Evolutionary conservation across 1,140 invertebrate genomes (phyloP), one percentile per base, ranked within the genome.

Genomic region (Pemphigus obesinymphae): DNA sequence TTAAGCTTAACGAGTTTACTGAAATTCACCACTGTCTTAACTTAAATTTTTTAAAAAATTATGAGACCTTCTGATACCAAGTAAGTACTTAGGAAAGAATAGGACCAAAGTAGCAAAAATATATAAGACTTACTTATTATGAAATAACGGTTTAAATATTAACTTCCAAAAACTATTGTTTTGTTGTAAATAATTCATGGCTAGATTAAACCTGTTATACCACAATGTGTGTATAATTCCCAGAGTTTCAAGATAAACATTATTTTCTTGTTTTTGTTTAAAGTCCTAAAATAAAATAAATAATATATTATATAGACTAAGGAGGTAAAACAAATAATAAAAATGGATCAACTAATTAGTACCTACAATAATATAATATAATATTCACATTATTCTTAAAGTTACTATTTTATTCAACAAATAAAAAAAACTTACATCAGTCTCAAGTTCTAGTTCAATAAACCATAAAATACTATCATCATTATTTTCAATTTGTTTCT

Each of bases 171-270:
- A 80, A 63, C 20, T 80, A 0, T 45, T 61, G 17, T 80, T 80
- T 80, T 80, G 76, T 80, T 80, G 50, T 58, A 80, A 80, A 17
- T 80, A 80, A 61, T 80, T 61, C 76, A 80, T 80, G 7, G 76
- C 76, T 31, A 80, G 23, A 80, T 80, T 80, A 80, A 80, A 80
- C 3, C 76, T 80, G 31, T 80, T 80, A 26, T 80, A 80, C 76
- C 76, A 80, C 3, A 80, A 45, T 0, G 76, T 80, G 23, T 80
- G 76, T 29, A 80, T 80, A 45, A 80, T 80, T n/a, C 76, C 76
- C 3, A 80, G n/a, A 5, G 76, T 80, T 31, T 80, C 76, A 80
- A 80, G 76, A 58, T 80, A 80, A 37, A 80, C 43, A 20, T 45
- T 55, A 31, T 61, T 80, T 80, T 61, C 76, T 29, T 80, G 53